phyloP scores from a whole-genome alignment of 2,888 invertebrate species.

The Pteria penguin region DNA sequence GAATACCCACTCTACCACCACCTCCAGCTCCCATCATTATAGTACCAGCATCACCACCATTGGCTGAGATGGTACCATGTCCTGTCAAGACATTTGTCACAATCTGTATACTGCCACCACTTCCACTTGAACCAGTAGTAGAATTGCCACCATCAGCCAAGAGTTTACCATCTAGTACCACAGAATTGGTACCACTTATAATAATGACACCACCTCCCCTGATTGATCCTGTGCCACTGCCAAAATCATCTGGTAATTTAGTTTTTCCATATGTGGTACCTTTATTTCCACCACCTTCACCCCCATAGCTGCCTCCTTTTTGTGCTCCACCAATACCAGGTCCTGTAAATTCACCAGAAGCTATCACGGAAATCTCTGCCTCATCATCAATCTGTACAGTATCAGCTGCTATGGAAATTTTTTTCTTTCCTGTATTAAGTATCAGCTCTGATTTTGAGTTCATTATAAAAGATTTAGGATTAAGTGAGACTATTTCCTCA shows the following conservation, averaged over 20 bases:
- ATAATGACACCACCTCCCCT: slow-evolving; percentile 63
- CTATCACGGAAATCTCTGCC: slow-evolving; percentile 41
- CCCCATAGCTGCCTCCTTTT: slow-evolving; percentile 65
- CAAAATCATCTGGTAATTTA: slow-evolving; percentile 44
- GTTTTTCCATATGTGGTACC: slow-evolving; percentile 55
- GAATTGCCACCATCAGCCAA: slow-evolving; percentile 51
- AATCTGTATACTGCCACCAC: slow-evolving; percentile 61
- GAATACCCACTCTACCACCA: slow-evolving; percentile 60
- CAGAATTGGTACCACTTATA: slow-evolving; percentile 36
- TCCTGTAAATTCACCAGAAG: slow-evolving; percentile 47
- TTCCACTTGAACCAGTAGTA: slow-evolving; percentile 43
- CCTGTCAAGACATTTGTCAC: slow-evolving; percentile 51
- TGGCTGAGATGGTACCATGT: slow-evolving; percentile 55
- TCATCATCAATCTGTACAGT: slow-evolving; percentile 39
- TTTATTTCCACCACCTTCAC: slow-evolving; percentile 56
- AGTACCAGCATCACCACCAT: slow-evolving; percentile 51
- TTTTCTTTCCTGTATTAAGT: slow-evolving; percentile 18
- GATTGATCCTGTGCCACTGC: slow-evolving; percentile 52
- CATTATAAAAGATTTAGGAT: slow-evolving; percentile 38
- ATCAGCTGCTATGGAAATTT: slow-evolving; percentile 29
- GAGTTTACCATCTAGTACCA: slow-evolving; percentile 56
- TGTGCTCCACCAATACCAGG: slow-evolving; percentile 31
- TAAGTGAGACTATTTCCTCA: slow-evolving; percentile 26
- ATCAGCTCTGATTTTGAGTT: slow-evolving; percentile 31
- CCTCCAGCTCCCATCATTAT: slow-evolving; percentile 60